Evolutionary conservation across 2,888 invertebrate species (phyloP).

Genomic region (Emmelina monodactyla): DNA sequence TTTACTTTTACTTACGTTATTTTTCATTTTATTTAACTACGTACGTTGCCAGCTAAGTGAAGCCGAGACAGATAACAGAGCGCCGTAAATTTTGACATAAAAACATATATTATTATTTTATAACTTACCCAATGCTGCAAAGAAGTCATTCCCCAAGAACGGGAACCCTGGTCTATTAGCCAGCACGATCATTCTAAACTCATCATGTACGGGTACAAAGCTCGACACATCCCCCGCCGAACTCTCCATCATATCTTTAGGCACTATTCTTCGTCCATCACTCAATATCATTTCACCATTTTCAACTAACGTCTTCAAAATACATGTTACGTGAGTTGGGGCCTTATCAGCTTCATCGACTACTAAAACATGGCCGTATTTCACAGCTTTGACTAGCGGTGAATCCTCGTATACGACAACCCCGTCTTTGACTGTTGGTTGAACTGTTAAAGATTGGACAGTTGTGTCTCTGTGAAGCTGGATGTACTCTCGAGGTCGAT

Average conservation of each 20-base stretch:
- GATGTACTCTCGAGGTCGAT: slow-evolving; percentile 92
- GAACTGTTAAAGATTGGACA: slow-evolving; percentile 91
- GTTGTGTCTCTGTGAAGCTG: slow-evolving; percentile 95
- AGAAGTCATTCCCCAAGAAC: slow-evolving; percentile 96
- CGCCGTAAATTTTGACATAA: too few species aligned
- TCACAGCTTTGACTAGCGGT: slow-evolving; percentile 90
- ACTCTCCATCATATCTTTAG: slow-evolving; percentile 47
- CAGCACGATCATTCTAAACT: slow-evolving; percentile 92
- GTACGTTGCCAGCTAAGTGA: too few species aligned
- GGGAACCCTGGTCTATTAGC: slow-evolving; percentile 98
- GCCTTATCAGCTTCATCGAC: slow-evolving; percentile 98
- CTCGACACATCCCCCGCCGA: slow-evolving; percentile 46
- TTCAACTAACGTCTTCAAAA: slow-evolving; percentile 94
- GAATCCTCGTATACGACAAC: slow-evolving; percentile 93
- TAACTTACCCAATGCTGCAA: slow-evolving; percentile 77
- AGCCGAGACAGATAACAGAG: too few species aligned
- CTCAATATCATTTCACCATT: slow-evolving; percentile 94
- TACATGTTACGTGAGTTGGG: slow-evolving; percentile 95
- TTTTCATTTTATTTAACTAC: too few species aligned
- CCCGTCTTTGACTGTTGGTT: slow-evolving; percentile 90
- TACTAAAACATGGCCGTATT: slow-evolving; percentile 87
- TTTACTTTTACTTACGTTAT: too few species aligned
- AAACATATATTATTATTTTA: too few species aligned
- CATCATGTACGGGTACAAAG: slow-evolving; percentile 85
- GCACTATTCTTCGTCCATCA: slow-evolving; percentile 90